Base-by-base conservation (phyloP, 2,888 invertebrate species). In the Ichneumon xanthorius region DNA sequence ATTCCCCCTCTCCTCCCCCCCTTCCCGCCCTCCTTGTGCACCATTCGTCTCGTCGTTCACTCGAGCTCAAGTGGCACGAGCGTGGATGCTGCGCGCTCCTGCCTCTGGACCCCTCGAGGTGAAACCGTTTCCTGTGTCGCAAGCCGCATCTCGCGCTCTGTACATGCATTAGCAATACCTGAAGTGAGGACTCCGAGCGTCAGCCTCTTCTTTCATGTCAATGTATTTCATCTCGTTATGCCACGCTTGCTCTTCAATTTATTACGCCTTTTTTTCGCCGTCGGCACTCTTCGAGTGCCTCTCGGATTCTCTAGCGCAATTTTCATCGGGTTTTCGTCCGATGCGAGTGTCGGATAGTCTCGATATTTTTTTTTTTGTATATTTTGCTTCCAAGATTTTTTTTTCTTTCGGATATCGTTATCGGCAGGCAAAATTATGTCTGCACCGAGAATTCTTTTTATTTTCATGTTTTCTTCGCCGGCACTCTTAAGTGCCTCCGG, bases 61-160 rank as follows among this genome's bases (percentile, higher is more conserved):
- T 77, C 68, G 80, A 53, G 48, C 82, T 76, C 76, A 82, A 82
- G 80, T 80, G 78, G 75, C 82, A 85, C 85, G 83, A 84, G 88
- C 82, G 61, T 77, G 82, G 82, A 77, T 78, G 82, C 82, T 79
- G 71, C 45, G 40, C 75, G 19, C 30, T 50, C 33, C 48, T 67
- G 55, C 40, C 11, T 22, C 76, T 80, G 81, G 80, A 70, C 88
- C 87, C 89, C 89, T 89, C 89, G 89, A 92, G 91, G 92, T 91
- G 91, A 91, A 92, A 92, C 90, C 86, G 92, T 92, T 92, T 92
- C 90, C 92, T 92, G 91, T 92, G 92, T 92, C 91, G 92, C 92
- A 92, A 92, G 91, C 88, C 88, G 87, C 90, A 90, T 90, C 90
- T 92, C 87, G 89, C 88, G 77, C 82, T 85, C 73, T 71, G 71